Percentiles rank a stretch among this genome's conserved stretches.
Evolutionary conservation across 2,888 invertebrate genomes (phyloP).

Genomic region (Craniophora ligustri): DNA sequence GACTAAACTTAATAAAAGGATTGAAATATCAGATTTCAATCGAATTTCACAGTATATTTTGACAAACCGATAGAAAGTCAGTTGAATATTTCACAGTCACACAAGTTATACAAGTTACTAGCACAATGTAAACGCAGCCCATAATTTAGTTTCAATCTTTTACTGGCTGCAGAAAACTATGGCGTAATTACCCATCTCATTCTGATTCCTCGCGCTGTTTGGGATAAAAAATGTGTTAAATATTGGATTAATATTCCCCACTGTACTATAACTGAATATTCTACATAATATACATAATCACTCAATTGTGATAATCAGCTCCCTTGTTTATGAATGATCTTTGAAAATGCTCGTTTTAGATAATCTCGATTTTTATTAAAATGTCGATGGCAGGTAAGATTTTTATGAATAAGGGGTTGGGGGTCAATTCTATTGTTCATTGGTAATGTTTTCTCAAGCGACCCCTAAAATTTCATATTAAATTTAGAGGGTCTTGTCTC

Average conservation of each 20-base stretch:
- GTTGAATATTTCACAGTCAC: no score
- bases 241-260: conserved; percentile 58
- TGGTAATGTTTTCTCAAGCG: conserved; percentile 43
- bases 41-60: no score
- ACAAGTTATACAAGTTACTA: neutral
- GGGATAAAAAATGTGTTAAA: conserved; percentile 48
- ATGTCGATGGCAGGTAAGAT: conserved; percentile 27
- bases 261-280: conserved; percentile 63
- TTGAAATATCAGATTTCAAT: no score
- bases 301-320: conserved; percentile 70
- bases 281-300: conserved; percentile 69
- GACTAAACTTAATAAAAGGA: no score
- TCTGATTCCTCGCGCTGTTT: conserved; percentile 23
- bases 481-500: neutral
- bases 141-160: no score
- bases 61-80: no score
- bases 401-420: conserved; percentile 33
- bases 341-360: conserved; percentile 18
- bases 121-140: neutral
- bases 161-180: neutral
- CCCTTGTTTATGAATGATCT: conserved; percentile 35
- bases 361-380: conserved; percentile 24
- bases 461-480: conserved; percentile 10
- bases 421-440: conserved; percentile 43
- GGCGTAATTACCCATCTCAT: neutral